Conservation (phyloP, 2,113 vertebrate species). For the Indri indri region DNA sequence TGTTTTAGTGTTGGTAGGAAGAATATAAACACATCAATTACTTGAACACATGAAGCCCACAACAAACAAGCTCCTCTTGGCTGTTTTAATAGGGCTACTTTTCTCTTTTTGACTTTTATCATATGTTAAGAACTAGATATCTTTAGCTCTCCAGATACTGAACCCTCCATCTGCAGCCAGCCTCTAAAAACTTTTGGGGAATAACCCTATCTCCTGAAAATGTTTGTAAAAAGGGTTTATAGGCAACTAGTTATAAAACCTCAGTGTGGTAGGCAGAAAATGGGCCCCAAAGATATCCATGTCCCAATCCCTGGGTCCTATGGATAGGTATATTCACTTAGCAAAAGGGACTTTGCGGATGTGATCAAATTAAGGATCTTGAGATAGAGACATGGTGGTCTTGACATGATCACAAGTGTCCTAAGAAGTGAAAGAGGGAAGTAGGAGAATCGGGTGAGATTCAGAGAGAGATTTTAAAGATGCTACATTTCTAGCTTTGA, state of each 20-base stretch:
- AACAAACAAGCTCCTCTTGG: not conserved
- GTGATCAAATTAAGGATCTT: not conserved
- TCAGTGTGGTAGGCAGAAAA: not conserved
- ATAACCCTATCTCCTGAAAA: not conserved
- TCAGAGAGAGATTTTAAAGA: not conserved
- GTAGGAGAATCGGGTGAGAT: not conserved
- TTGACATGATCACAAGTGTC: not conserved
- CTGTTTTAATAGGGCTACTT: not conserved
- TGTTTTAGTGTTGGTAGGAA: not conserved
- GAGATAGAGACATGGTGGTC: not conserved
- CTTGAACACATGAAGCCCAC: not conserved
- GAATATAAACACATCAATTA: not conserved
- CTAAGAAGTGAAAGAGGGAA: not conserved
- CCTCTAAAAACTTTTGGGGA: not conserved
- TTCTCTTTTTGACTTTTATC: not conserved
- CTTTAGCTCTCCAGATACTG: not conserved
- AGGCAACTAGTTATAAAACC: not conserved
- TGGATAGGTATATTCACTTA: not conserved
- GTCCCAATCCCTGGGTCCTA: not conserved
- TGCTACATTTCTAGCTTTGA: not conserved
- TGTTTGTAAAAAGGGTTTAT: not conserved
- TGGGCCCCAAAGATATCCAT: not conserved
- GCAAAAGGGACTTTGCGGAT: not conserved
- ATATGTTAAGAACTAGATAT: not conserved
- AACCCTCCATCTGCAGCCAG: not conserved